Base-by-base conservation (phyloP, 53 echinoderm and acorn worm species). In the Pentamera pediparva region DNA sequence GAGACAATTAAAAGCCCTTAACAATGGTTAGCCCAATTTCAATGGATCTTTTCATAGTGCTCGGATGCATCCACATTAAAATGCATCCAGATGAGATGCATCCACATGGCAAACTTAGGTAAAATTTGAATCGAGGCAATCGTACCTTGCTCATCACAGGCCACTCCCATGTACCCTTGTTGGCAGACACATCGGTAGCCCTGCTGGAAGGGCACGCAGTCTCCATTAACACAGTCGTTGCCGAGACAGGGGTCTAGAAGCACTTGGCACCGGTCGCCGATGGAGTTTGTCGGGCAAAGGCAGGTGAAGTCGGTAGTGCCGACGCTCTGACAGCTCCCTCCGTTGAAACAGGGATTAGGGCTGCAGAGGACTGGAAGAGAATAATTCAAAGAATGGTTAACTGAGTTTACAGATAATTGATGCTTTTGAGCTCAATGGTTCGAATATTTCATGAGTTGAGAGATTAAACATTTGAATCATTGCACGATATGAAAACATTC, bases 101-200 rank as follows among this genome's bases (percentile, higher is more conserved):
- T n/a, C n/a, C n/a, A n/a, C n/a, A n/a, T n/a, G n/a, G n/a, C n/a
- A n/a, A n/a, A n/a, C n/a, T n/a, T n/a, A n/a, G n/a, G n/a, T n/a
- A n/a, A n/a, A n/a, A n/a, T n/a, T n/a, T n/a, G n/a, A n/a, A n/a
- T n/a, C n/a, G 12, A 3, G 28, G 54, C 8, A 22, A n/a, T 20
- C 11, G 39, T 65, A 65, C 65, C 65, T 65, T 27, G 20, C 7
- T 65, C 65, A 39, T 65, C 65, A 21, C 65, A 65, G 3, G 43
- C 40, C 19, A 21, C 8, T 2, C 65, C 65, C 2, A 40, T 12
- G 37, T 40, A 65, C 5, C 65, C 65, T 0, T 22, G 25, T 26
- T 65, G 4, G 27, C 65, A 65, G 65, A 22, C 8, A 38, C 65
- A 65, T 24, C 24, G 37, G 39, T 35, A 65, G 7, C 21, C 41